Evolutionary conservation across 2,888 invertebrate species (phyloP), one percentile per base, ranked within the genome.

Genomic region (Esperia sulphurella): DNA sequence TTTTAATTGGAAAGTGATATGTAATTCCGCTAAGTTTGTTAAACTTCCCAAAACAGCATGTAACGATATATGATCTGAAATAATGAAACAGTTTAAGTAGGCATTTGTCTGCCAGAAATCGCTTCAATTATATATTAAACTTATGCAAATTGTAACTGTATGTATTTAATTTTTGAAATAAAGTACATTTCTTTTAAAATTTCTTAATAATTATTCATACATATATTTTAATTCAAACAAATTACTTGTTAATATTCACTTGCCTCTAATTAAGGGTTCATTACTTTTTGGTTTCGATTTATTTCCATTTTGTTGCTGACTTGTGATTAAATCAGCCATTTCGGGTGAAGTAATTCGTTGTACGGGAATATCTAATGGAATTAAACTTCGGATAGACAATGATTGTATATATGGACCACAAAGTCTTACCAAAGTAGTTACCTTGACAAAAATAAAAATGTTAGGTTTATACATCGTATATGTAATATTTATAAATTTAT

Each of bases 31-130:
- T 55, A 90, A 75, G 59, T 87, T 75, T 21, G 55, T 61, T 53
- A 90, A 71, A 55, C 88, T 90, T 2, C 90, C 88, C 48, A 90
- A 68, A 13, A 87, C 86, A 39, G 89, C 90, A 55, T 90, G 86
- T 49, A 90, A 64, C 5, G 90, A 88, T 55, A 90, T 86, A 48
- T 90, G 90, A 71, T 90, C 90, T 90, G 64, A 53, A 83, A 79
- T 38, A 51, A 42, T 21, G 12, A 21, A 46, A 30, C 29, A 35
- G 8, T 3, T 21, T 21, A 3, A 21, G 21, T 21, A 21, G 21
- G 21, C 5, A 21, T 21, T 21, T 21, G 21, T 21, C 21, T 21
- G 21, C n/a, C n/a, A n/a, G n/a, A n/a, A n/a, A n/a, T n/a, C n/a
- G n/a, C n/a, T n/a, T n/a, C n/a, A n/a, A n/a, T n/a, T n/a, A n/a